Evolutionary conservation across 1,140 invertebrate genomes (phyloP), one percentile per base, ranked within the genome.

Genomic region (Drosophila tropicalis): DNA sequence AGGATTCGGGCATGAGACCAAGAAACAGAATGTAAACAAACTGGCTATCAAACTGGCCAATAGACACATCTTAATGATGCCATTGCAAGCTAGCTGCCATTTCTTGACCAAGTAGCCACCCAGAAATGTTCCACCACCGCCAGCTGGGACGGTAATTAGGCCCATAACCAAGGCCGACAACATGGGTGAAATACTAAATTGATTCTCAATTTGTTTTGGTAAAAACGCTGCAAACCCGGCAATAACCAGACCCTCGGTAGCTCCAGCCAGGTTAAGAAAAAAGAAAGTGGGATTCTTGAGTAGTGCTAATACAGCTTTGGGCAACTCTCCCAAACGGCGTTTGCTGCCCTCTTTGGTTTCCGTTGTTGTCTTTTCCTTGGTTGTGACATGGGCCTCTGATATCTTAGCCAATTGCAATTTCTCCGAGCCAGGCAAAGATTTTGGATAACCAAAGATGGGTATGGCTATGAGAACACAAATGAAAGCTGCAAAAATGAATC

Each of bases 151-250:
- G 0, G 94, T 95, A 7, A 96, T 94, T 32, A 96, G 84, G 40
- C 96, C 96, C 92, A 97, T 95, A 67, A 97, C 92, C 55, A 96
- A 83, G 12, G 96, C 96, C 2, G 96, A 95, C 29, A 93, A 93
- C 51, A 95, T 95, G 0, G 96, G 94, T 34, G 94, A 94, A 7
- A 97, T 94, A 75, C 95, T 95, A 80, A 96, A 97, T 92, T 97
- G 96, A 91, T 96, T 96, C 92, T 98, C 96, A 57, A 97, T 96
- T 62, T 96, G 93, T 90, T 97, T 97, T 0, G 96, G 96, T 65
- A 96, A 92, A 82, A 97, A 97, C 0, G 96, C 96, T 1, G 96
- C 95, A 81, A 97, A 96, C 0, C 96, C 96, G 0, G 95, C 94
- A 5, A 97, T 94, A 0, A 97, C 92, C 79, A 97, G 92, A 15